phyloP scores from a whole-genome alignment of 2,888 invertebrate species.

The Trissolcus japonicus region DNA sequence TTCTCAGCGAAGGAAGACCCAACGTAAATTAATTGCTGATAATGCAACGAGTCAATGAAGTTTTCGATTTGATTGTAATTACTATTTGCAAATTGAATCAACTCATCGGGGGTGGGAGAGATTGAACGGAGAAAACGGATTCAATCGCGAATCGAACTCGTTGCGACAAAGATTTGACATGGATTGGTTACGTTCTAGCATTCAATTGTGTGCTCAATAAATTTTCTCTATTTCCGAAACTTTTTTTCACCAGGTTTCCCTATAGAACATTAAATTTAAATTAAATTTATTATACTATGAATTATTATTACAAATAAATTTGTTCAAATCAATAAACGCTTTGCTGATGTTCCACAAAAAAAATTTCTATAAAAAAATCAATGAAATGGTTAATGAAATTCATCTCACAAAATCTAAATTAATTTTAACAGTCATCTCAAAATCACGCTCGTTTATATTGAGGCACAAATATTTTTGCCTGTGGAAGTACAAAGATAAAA shows the following conservation, averaged over 20 bases:
- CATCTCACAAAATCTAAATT: too few species aligned
- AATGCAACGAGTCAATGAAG: constrained; percentile 24
- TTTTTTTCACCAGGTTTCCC: too few species aligned
- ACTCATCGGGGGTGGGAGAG: background rate
- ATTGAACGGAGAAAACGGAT: constrained; percentile 14
- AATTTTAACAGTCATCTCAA: too few species aligned
- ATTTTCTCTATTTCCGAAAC: background rate
- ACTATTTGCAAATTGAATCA: constrained; percentile 33
- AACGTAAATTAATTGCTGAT: constrained; percentile 36
- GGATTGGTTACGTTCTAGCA: constrained; percentile 1
- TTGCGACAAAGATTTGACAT: background rate
- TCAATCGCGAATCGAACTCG: constrained; percentile 3
- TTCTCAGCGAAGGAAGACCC: constrained; percentile 18
- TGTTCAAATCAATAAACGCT: background rate
- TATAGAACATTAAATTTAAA: too few species aligned
- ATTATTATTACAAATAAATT: background rate
- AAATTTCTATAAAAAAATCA: too few species aligned
- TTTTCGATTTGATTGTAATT: constrained; percentile 43
- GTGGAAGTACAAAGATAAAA: too few species aligned
- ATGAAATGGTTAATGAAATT: too few species aligned
- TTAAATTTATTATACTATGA: background rate
- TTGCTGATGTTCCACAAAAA: too few species aligned
- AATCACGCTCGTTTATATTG: too few species aligned
- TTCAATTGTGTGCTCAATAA: background rate
- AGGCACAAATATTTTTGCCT: too few species aligned